Evolutionary conservation across 2,113 vertebrate species (phyloP).

Genomic region (Atrichornis clamosus): DNA sequence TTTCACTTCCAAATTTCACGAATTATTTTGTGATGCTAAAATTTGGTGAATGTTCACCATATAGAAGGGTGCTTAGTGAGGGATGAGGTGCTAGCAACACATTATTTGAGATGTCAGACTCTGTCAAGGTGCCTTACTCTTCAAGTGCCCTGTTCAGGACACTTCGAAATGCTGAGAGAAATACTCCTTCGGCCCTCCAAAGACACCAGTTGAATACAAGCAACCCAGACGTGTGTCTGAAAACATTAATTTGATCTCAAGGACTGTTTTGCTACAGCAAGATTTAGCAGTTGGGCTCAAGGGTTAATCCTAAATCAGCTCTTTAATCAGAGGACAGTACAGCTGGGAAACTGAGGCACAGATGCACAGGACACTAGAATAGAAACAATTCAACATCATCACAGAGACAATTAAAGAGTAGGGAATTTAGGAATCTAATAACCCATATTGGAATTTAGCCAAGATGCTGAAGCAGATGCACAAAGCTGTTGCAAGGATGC

Average conservation of each 20-base stretch:
- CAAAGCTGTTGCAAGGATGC: slow-evolving; percentile 61
- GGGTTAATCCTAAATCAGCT: slow-evolving; percentile 22
- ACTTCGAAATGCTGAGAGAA: neutral
- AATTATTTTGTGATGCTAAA: neutral
- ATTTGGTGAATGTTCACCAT: neutral
- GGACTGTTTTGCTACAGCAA: neutral
- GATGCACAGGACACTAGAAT: slow-evolving; percentile 45
- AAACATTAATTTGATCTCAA: neutral
- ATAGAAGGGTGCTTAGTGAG: neutral
- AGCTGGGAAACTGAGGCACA: slow-evolving; percentile 65
- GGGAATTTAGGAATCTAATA: slow-evolving; percentile 67
- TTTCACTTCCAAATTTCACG: neutral
- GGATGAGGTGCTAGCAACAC: neutral
- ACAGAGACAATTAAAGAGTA: slow-evolving; percentile 51
- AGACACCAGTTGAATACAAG: neutral
- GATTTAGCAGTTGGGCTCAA: neutral
- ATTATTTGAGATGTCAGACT: neutral
- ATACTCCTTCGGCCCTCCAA: neutral
- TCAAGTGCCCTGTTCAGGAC: neutral
- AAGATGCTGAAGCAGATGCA: slow-evolving; percentile 61
- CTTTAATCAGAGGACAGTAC: slow-evolving; percentile 27
- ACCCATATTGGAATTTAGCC: slow-evolving; percentile 55
- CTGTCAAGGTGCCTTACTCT: neutral
- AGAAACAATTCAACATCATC: neutral
- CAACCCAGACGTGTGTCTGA: neutral